Percentiles rank a stretch among this genome's conserved stretches.
Evolutionary conservation across 2,113 vertebrate genomes (phyloP).

Genomic region (Hemiscyllium ocellatum): DNA sequence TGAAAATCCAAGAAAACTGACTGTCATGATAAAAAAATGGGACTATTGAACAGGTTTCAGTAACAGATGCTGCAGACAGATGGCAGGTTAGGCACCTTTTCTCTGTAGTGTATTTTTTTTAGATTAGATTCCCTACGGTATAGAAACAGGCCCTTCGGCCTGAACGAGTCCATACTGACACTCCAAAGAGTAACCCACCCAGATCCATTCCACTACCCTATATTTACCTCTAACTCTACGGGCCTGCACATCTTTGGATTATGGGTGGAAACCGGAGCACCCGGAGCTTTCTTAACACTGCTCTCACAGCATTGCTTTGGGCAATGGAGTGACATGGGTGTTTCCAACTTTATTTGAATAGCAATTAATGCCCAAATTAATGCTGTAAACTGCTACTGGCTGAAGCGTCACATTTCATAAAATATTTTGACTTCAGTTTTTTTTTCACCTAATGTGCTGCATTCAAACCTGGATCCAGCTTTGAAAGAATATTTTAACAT

Average conservation of each 20-base stretch:
- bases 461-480: not conserved
- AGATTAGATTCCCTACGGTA: too few species aligned
- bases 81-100: not conserved
- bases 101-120: not conserved
- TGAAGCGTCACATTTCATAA: not conserved
- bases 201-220: too few species aligned
- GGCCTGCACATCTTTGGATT: too few species aligned
- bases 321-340: not conserved
- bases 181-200: too few species aligned
- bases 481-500: not conserved
- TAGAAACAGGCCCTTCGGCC: too few species aligned
- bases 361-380: not conserved
- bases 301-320: not conserved
- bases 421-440: not conserved
- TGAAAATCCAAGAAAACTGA: not conserved
- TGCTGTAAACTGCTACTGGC: not conserved
- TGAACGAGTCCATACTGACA: too few species aligned
- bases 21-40: not conserved
- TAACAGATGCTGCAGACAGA: not conserved
- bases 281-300: not conserved
- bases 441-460: not conserved
- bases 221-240: too few species aligned
- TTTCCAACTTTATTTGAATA: not conserved
- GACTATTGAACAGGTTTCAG: too few species aligned
- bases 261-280: too few species aligned